phyloP scores from a whole-genome alignment of 2,888 invertebrate genomes.

The Andrena bicolor region DNA sequence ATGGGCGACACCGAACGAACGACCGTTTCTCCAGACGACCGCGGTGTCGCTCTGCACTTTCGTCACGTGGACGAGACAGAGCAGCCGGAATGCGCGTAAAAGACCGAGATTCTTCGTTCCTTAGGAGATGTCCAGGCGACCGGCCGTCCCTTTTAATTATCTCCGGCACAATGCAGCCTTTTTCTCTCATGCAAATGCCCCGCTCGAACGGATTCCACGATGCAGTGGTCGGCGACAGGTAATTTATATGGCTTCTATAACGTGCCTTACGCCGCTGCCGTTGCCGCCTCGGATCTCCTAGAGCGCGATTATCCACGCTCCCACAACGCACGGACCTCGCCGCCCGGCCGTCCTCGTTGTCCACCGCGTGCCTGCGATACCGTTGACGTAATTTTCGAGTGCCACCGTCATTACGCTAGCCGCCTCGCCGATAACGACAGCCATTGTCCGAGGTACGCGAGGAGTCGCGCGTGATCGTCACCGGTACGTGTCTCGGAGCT shows the following conservation, averaged over 20 bases:
- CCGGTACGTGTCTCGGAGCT: neutral
- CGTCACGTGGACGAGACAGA: neutral
- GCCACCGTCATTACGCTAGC: neutral
- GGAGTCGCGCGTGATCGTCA: neutral
- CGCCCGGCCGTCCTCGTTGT: no score
- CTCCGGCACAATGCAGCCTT: neutral
- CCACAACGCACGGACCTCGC: neutral
- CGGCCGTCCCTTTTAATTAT: constrained; percentile 22
- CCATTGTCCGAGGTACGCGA: neutral
- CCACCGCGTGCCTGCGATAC: neutral
- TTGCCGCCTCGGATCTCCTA: constrained; percentile 3
- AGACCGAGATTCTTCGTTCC: constrained; percentile 4
- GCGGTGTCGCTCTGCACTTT: neutral
- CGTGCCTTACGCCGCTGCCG: neutral
- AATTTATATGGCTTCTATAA: constrained; percentile 24
- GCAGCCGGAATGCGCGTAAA: constrained; percentile 8
- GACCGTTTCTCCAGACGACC: constrained; percentile 6
- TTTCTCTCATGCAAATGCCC: constrained; percentile 33
- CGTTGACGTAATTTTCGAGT: neutral
- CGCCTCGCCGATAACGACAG: neutral
- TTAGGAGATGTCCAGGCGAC: constrained; percentile 1
- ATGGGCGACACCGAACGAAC: neutral
- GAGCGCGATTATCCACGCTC: constrained; percentile 10
- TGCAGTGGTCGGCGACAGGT: neutral
- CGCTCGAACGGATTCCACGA: constrained; percentile 18